These are phyloP conservation scores for Scytalopus superciliaris DNA, from an alignment of 2,113 vertebrate species.

Conservation along the genomic window DNA sequence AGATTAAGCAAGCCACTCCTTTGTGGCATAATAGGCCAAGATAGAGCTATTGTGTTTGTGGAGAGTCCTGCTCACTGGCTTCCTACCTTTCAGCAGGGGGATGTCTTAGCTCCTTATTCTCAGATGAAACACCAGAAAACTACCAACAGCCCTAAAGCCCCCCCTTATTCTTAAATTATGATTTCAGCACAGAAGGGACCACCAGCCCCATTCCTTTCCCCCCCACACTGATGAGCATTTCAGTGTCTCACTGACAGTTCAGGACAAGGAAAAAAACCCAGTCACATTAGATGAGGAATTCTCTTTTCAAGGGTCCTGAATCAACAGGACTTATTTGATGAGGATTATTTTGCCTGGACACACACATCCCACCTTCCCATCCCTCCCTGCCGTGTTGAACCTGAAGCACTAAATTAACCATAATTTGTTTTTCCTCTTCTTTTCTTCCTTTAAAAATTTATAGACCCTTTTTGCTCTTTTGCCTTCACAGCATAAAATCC, in stretches of 20 bases:
- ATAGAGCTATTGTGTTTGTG: conserved; percentile 68
- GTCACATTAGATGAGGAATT: neutral
- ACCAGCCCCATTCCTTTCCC: neutral
- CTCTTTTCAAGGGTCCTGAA: neutral
- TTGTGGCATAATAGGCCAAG: conserved; percentile 71
- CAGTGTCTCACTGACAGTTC: neutral
- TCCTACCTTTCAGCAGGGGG: neutral
- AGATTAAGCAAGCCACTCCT: conserved; percentile 80
- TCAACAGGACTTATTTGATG: neutral
- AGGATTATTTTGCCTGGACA: neutral
- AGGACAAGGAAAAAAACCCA: neutral
- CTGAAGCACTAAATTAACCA: neutral
- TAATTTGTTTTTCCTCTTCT: neutral
- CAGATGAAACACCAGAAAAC: conserved; percentile 23
- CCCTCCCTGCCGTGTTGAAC: neutral
- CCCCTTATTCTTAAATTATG: neutral
- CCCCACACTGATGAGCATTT: neutral
- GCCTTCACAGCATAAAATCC: conserved; percentile 12
- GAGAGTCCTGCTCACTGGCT: conserved; percentile 28
- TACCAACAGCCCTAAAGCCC: neutral
- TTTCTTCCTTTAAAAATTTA: neutral
- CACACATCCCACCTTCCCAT: neutral
- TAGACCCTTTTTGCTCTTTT: neutral
- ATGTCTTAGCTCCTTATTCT: neutral
- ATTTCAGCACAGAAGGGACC: neutral